phyloP scores from a whole-genome alignment of 2,113 vertebrate species.

The Chelonoidis abingdonii region DNA sequence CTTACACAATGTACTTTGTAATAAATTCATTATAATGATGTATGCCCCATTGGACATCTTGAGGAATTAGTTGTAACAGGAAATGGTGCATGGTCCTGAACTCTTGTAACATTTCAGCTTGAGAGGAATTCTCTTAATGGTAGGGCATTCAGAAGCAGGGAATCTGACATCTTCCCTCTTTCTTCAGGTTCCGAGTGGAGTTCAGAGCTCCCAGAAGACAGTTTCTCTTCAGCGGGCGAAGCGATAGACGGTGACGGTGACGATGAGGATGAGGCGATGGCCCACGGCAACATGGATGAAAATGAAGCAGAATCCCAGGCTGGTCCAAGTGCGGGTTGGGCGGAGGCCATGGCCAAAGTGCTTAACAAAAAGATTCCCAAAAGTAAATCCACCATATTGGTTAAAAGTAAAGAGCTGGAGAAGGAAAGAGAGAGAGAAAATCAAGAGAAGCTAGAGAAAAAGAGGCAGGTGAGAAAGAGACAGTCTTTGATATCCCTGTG shows the following conservation, averaged over 20 bases:
- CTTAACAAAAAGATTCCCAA: slow-evolving; percentile 85
- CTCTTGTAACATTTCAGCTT: fast-evolving
- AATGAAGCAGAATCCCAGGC: slow-evolving; percentile 34
- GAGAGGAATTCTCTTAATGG: not conserved
- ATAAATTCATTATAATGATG: not conserved
- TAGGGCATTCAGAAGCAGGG: not conserved
- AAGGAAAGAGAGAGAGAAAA: slow-evolving; percentile 83
- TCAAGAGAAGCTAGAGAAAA: slow-evolving; percentile 83
- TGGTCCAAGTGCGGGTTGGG: slow-evolving; percentile 86
- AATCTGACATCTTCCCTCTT: not conserved
- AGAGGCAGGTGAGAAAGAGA: slow-evolving; percentile 82
- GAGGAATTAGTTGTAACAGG: not conserved
- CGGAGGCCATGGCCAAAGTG: slow-evolving; percentile 95
- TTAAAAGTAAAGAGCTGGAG: slow-evolving; percentile 88
- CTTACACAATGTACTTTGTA: not conserved
- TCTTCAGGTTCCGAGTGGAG: slow-evolving; percentile 62
- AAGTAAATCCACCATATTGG: slow-evolving; percentile 84
- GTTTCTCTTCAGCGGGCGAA: slow-evolving; percentile 65
- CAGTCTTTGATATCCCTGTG: not conserved
- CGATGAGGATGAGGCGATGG: slow-evolving; percentile 65
- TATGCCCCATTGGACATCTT: not conserved
- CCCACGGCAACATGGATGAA: not conserved
- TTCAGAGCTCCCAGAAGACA: slow-evolving; percentile 53
- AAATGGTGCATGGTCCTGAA: not conserved
- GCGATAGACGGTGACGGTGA: slow-evolving; percentile 75